Evolutionary conservation across 2,113 vertebrate genomes (phyloP).

Genomic region (Lagopus muta): DNA sequence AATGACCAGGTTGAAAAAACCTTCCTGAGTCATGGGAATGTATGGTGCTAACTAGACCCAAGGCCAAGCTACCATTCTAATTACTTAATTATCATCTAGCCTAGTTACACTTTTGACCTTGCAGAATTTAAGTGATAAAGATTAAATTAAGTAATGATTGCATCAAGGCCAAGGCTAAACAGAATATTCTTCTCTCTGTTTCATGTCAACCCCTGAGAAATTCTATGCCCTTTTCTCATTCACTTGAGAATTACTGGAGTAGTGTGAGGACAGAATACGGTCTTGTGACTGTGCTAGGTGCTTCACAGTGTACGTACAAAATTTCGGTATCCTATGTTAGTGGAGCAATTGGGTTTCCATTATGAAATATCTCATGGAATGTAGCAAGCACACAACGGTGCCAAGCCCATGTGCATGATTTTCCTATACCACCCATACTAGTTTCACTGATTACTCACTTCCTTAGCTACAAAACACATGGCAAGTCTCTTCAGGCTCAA

Average conservation of each 20-base stretch:
- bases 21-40: neutral
- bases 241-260: neutral
- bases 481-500: conserved; percentile 58
- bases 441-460: conserved; percentile 65
- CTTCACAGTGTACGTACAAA: neutral
- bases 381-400: neutral
- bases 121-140: neutral
- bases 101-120: neutral
- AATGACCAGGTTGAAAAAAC: neutral
- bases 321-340: neutral
- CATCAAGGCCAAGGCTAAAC: neutral
- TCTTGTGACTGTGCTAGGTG: neutral
- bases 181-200: neutral
- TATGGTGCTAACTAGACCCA: neutral
- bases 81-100: neutral
- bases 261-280: neutral
- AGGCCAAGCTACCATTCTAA: neutral
- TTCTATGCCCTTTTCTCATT: neutral
- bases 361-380: conserved; percentile 55
- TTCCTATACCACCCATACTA: conserved; percentile 59
- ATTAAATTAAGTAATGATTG: neutral
- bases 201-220: neutral
- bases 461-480: conserved; percentile 50
- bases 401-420: conserved; percentile 44
- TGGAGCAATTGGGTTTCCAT: conserved; percentile 45